Evolutionary conservation across 1,140 invertebrate genomes (phyloP), one percentile per base, ranked within the genome.

Genomic region (Triops longicaudatus): DNA sequence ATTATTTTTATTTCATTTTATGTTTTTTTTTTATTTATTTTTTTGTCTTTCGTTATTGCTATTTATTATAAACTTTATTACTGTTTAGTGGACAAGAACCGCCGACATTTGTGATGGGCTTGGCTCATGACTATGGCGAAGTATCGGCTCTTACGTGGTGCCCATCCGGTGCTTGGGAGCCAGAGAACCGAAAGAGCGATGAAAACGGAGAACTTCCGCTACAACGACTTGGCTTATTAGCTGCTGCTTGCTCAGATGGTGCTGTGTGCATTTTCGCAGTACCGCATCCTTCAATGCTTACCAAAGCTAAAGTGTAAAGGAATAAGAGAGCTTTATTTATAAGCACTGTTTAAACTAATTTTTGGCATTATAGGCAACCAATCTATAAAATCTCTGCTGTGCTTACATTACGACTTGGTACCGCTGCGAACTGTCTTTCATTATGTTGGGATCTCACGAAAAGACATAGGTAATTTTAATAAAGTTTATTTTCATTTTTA

Each of bases 71-170:
- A 4, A 4, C 31, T 37, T 37, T 7, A 37, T 37, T 37, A 37
- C 31, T 37, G 2, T 3, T 17, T 22, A 17, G 42, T 31, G 1
- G 41, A 73, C 26, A 44, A 77, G 72, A 72, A 17, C 43, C 78
- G 76, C 84, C 86, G 6, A 79, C 78, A 74, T 83, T 90, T 75
- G 82, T 83, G 1, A 87, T 89, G 77, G 87, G 86, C 1, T 82
- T 93, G 73, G 86, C 85, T 37, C 89, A 91, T 80, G 84, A 90
- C 26, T 85, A 84, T 79, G 91, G 91, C n/a, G 87, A 87, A 10
- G 83, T 91, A 14, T 91, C 90, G 89, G 85, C 86, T 43, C 84
- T 92, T 82, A 87, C 88, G 80, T 93, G 91, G 91, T 93, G 92
- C 84, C 91, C 91, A 14, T 91, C 90, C 0, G 91, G 91, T 26